Percentiles rank a stretch among this genome's conserved stretches.
These are phyloP conservation scores for Coenobita brevimanus DNA, from an alignment of 1,140 invertebrate species.

Conservation along the genomic window DNA sequence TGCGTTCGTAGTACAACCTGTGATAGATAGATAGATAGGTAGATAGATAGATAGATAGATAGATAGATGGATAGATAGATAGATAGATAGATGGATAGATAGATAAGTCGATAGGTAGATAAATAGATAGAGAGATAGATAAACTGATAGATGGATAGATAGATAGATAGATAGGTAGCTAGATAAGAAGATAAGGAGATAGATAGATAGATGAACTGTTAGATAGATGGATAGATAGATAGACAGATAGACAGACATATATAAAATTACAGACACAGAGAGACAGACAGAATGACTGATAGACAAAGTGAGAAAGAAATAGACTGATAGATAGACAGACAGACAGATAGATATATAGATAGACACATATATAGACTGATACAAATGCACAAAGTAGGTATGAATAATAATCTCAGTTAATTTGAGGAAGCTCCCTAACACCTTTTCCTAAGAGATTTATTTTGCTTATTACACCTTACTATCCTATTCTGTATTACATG, in stretches of 20 bases:
- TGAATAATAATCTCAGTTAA: too few species aligned
- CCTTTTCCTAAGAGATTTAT: too few species aligned
- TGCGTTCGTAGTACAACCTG: slow-evolving; percentile 73
- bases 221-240: too few species aligned
- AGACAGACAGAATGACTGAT: not conserved
- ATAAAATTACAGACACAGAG: too few species aligned
- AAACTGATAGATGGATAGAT: not conserved
- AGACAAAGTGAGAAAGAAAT: not conserved
- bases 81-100: slow-evolving; percentile 15
- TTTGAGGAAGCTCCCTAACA: too few species aligned
- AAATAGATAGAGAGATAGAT: too few species aligned
- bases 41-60: not conserved
- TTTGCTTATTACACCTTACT: too few species aligned
- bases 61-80: not conserved
- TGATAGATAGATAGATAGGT: not conserved
- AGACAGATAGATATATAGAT: not conserved
- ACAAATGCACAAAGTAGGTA: too few species aligned
- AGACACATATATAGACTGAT: not conserved
- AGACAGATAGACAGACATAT: slow-evolving; percentile 13
- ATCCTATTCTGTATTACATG: too few species aligned
- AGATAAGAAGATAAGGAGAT: not conserved
- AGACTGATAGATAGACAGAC: not conserved
- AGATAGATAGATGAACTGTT: too few species aligned
- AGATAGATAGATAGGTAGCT: slow-evolving; percentile 9
- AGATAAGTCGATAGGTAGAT: not conserved